Percentiles rank a stretch among this genome's conserved stretches.
Evolutionary conservation across 1,140 invertebrate genomes (phyloP).

Genomic region (Trypoxylus dichotomus): DNA sequence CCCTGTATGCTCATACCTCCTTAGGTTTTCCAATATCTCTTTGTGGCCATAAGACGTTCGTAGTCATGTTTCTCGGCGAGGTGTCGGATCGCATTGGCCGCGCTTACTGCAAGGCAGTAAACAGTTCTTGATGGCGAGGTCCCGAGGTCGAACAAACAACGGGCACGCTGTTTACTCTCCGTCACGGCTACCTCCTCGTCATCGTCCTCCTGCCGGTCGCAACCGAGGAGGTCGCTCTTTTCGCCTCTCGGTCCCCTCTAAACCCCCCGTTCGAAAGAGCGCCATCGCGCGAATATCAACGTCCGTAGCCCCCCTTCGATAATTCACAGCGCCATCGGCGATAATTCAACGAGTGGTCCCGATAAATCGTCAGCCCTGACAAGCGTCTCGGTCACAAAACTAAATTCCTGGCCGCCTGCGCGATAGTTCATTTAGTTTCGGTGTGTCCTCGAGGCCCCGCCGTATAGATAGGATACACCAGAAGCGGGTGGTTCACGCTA

Average conservation of each 20-base stretch:
- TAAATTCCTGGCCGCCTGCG: slow-evolving; percentile 44
- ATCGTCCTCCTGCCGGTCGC: neutral
- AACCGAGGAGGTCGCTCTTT: too few species aligned
- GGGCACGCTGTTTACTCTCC: neutral
- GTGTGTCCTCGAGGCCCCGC: neutral
- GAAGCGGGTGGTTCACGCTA: neutral
- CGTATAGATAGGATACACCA: too few species aligned
- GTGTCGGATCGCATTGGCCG: neutral
- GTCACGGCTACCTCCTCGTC: neutral
- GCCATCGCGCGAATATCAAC: neutral
- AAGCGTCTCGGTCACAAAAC: slow-evolving; percentile 46
- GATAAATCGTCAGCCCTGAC: slow-evolving; percentile 37
- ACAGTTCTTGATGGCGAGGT: neutral
- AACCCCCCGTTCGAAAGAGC: neutral
- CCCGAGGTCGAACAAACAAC: neutral
- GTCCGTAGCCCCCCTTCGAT: slow-evolving; percentile 8
- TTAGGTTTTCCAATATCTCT: too few species aligned
- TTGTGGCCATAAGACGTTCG: too few species aligned
- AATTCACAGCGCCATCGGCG: slow-evolving; percentile 29
- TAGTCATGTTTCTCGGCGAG: too few species aligned
- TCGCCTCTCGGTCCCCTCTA: too few species aligned
- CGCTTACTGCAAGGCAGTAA: neutral
- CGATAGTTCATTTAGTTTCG: slow-evolving; percentile 49
- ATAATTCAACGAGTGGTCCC: slow-evolving; percentile 44
- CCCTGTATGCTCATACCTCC: too few species aligned